Base-by-base conservation (phyloP, 2,888 invertebrate genomes). In the Bedellia somnulentella region DNA sequence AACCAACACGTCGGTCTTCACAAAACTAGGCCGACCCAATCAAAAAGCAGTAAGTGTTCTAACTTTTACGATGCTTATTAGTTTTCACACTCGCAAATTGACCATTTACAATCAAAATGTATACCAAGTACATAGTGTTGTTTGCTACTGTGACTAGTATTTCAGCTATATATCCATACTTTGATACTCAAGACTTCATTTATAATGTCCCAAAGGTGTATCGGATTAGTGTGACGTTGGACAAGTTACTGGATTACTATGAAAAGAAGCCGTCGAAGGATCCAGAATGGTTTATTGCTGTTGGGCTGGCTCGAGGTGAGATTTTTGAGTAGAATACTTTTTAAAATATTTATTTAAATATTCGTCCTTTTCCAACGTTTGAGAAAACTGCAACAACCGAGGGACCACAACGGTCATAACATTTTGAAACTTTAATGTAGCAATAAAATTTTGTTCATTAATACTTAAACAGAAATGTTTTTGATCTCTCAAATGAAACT, bases 121-220 rank as follows among this genome's bases (percentile, higher is more conserved):
- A 39, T 46, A 38, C 45, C 37, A 54, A 50, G 44, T 47, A 51
- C 37, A 47, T 59, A 45, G 57, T 46, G 31, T 44, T 59, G 38
- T 43, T 64, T 8, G 37, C 42, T 21, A 29, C 56, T 9, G 35
- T 47, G 3, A 36, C 43, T 15, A 12, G 34, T 8, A 43, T 40
- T 32, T 35, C 40, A n/a, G 52, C 55, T 18, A 71, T 73, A 33
- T 75, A 75, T 37, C 73, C 75, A 2, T 75, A 70, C 35, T 75
- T 73, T 34, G 75, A 75, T 36, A 75, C 75, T 2, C 73, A 75
- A 40, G 75, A 73, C 35, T 73, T 73, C 36, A 73, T 75, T 22
- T 75, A 75, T 33, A 75, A 75, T 48, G 54, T 75, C n/a, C 73
- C 75, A 0, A 73, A 75, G 46, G 75, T 71, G 11, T 75, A 56